Conservation (phyloP, 2,113 vertebrate genomes). For the Alligator mississippiensis region DNA sequence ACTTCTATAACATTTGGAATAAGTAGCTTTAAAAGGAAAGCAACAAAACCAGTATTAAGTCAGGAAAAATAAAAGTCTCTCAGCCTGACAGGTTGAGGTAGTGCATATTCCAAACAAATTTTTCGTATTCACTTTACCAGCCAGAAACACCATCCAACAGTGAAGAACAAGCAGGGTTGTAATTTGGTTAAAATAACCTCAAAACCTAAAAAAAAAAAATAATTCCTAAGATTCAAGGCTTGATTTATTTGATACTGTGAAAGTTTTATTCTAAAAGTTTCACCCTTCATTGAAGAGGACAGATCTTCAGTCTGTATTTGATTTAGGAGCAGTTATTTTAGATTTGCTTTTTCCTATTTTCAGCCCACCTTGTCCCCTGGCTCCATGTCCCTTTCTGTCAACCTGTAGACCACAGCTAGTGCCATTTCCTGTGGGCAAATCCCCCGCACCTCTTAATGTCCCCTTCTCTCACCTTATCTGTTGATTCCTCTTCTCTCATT, state of each 20-base stretch:
- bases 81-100: conserved; percentile 14
- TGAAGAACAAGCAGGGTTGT: neutral
- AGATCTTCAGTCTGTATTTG: neutral
- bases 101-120: neutral
- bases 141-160: neutral
- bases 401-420: neutral
- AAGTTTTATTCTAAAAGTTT: neutral
- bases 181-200: neutral
- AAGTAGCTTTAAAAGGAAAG: neutral
- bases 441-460: neutral
- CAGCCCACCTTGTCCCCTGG: too few relatives aligned
- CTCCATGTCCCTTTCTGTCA: too few relatives aligned
- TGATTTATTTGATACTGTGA: neutral
- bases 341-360: neutral
- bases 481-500: too few relatives aligned
- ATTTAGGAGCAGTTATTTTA: neutral
- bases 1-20: neutral
- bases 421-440: neutral
- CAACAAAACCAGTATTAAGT: conserved; percentile 1
- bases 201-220: neutral
- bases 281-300: neutral
- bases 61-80: conserved; percentile 18
- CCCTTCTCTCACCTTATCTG: too few relatives aligned
- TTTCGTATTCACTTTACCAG: conserved; percentile 5
- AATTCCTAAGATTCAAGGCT: neutral